phyloP scores from a whole-genome alignment of 2,113 vertebrate species.

The Syngnathus typhle region DNA sequence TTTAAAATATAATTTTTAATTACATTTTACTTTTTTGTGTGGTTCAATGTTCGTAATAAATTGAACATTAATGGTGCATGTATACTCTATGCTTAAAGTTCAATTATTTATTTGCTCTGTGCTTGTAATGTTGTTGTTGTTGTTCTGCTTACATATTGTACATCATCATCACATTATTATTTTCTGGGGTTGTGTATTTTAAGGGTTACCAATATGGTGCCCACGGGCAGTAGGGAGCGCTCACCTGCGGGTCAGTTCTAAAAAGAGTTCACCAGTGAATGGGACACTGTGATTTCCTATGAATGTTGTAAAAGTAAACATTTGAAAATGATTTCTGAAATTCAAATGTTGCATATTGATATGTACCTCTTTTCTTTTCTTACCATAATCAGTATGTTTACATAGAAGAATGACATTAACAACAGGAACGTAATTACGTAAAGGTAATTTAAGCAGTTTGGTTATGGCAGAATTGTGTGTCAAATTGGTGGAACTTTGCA shows the following conservation, averaged over 20 bases:
- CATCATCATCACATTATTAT: neutral
- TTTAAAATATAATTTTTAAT: too few species aligned
- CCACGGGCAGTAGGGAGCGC: neutral
- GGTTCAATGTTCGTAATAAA: neutral
- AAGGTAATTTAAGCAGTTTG: neutral
- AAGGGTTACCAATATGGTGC: neutral
- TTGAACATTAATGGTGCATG: neutral
- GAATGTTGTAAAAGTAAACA: neutral
- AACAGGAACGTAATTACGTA: neutral
- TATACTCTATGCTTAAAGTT: neutral
- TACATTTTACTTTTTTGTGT: neutral
- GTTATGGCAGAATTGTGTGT: neutral
- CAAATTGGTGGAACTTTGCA: neutral
- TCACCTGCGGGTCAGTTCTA: neutral
- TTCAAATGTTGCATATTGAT: neutral
- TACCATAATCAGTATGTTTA: neutral
- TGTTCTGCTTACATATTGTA: neutral
- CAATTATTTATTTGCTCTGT: conserved; percentile 13
- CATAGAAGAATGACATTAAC: neutral
- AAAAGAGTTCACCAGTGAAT: neutral
- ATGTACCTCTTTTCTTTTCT: neutral
- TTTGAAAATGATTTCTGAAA: neutral
- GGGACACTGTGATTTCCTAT: neutral
- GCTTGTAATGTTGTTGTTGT: neutral
- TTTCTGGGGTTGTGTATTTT: neutral